Base-by-base conservation (phyloP, 2,888 invertebrate genomes). In the Pterobdella sp. region DNA sequence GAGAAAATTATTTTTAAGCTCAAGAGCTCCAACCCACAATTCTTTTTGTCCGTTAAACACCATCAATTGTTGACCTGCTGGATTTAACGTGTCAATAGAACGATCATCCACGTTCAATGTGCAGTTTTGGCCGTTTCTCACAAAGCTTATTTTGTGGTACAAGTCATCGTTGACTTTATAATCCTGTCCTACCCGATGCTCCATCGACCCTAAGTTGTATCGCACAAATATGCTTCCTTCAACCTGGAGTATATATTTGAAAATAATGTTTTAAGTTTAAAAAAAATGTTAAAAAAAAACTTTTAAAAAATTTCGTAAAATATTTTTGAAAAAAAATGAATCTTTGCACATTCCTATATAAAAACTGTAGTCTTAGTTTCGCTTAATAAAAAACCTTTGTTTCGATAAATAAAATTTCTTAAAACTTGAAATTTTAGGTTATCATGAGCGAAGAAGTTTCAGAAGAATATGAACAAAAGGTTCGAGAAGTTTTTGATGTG, bases 91-190 rank as follows among this genome's bases (percentile, higher is more conserved):
- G 37, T 69, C 36, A 42, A 69, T 60, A 18, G 63, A 56, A 7
- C 56, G 32, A 34, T 73, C 64, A 69, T 73, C 73, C 10, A 73
- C 65, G 37, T 69, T 68, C n/a, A 73, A 37, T 22, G 63, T 73
- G 64, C 69, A 60, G 64, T 69, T 73, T 36, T 68, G 69, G n/a
- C 73, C 73, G 10, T 26, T 31, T 14, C 73, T 68, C n/a, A 63
- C 29, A 64, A 73, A 73, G 34, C 69, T 68, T 29, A 73, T 49
- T 34, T 35, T 49, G n/a, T 73, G 73, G 69, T 73, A 73, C 29
- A 69, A 63, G 73, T 69, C 73, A 64, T 73, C 73, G 42, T 73
- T 73, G 69, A 73, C 56, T 29, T 35, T 73, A 37, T 22, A 42
- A 26, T n/a, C 29, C 18, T 69, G 60, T 22, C 73, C 73, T 18